These are phyloP conservation scores for Istiophorus platypterus DNA, from an alignment of 2,113 vertebrate genomes.

Conservation along the genomic window DNA sequence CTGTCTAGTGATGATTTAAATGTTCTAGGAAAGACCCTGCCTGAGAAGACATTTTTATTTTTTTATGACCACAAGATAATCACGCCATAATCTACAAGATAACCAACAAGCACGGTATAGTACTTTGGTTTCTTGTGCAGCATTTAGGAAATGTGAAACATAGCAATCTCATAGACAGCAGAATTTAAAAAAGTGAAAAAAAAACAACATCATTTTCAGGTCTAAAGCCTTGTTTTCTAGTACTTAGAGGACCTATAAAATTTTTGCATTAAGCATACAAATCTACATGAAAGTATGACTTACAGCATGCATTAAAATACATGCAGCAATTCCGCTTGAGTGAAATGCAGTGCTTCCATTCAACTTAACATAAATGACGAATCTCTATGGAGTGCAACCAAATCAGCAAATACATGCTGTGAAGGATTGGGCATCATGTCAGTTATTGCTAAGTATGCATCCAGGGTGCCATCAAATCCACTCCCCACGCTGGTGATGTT, in stretches of 20 bases:
- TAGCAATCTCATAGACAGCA: neutral
- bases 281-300: neutral
- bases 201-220: neutral
- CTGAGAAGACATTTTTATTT: neutral
- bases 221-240: neutral
- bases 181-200: neutral
- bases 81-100: neutral
- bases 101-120: neutral
- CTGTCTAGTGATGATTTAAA: conserved; percentile 27
- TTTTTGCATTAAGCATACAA: neutral
- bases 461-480: conserved; percentile 73
- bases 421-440: conserved; percentile 63
- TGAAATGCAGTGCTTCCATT: conserved; percentile 22
- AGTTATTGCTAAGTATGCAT: conserved; percentile 63
- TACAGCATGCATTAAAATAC: conserved; percentile 17
- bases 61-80: neutral
- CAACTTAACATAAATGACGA: conserved; percentile 41
- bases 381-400: conserved; percentile 52
- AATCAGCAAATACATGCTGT: conserved; percentile 57
- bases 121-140: neutral
- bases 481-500: conserved; percentile 55
- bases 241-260: neutral
- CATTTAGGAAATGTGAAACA: neutral
- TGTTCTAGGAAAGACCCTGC: conserved; percentile 4
- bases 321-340: conserved; percentile 6